Evolutionary conservation across 1,140 invertebrate species (phyloP).

Genomic region (Drosophila nikananu): DNA sequence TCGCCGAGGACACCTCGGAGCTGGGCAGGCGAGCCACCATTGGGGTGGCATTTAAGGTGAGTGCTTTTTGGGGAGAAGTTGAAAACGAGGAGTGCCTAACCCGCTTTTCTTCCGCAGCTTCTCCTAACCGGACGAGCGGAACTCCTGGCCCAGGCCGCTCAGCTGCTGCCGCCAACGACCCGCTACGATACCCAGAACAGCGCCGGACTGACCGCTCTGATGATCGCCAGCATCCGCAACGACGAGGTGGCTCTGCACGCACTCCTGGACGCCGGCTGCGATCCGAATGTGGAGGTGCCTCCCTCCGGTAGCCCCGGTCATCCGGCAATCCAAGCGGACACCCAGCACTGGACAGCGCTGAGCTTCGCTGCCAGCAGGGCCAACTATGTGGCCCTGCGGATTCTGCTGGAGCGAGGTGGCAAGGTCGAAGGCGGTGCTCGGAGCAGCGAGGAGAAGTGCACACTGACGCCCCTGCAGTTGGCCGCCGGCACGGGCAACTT

Average conservation of each 20-base stretch:
- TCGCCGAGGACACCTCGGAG: constrained; percentile 80
- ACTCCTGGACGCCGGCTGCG: constrained; percentile 92
- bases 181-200: constrained; percentile 91
- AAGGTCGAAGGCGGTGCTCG: constrained; percentile 93
- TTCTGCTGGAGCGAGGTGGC: constrained; percentile 92
- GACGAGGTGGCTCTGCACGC: constrained; percentile 91
- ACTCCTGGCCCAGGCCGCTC: constrained; percentile 91
- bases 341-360: constrained; percentile 92
- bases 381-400: constrained; percentile 86
- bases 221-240: constrained; percentile 92
- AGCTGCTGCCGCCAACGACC: constrained; percentile 90
- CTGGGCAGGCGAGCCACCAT: constrained; percentile 88
- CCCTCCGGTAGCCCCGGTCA: constrained; percentile 72
- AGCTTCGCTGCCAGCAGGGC: constrained; percentile 89
- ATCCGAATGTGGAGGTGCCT: constrained; percentile 91
- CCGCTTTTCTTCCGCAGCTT: constrained; percentile 81
- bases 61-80: not conserved
- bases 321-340: constrained; percentile 88
- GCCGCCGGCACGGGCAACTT: constrained; percentile 93
- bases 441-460: constrained; percentile 92
- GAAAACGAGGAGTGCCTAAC: not conserved
- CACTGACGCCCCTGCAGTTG: constrained; percentile 94
- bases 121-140: constrained; percentile 91
- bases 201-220: constrained; percentile 92
- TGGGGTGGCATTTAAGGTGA: constrained; percentile 90